phyloP scores from a whole-genome alignment of 2,797 vertebrate genomes.

The Linurgus olivaceus region DNA sequence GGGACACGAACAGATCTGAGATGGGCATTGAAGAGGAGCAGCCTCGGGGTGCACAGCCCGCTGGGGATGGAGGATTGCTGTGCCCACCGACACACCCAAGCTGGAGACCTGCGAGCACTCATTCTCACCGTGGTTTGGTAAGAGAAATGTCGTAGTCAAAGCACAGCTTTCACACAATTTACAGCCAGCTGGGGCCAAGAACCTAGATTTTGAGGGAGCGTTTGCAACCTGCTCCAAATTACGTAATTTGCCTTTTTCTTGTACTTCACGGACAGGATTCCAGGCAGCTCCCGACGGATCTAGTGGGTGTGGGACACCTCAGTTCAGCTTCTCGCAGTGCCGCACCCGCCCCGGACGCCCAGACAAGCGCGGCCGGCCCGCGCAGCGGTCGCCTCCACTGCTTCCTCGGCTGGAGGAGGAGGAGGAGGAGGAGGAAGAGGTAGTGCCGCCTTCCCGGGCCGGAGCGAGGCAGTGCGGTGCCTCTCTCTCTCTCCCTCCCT shows the following conservation, averaged over 20 bases:
- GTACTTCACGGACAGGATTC: background rate
- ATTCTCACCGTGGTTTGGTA: too few relatives aligned
- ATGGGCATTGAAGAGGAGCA: background rate
- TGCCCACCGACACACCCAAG: rapidly evolving
- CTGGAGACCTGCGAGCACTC: rapidly evolving
- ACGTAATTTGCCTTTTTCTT: background rate
- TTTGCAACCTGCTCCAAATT: background rate
- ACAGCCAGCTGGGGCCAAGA: background rate
- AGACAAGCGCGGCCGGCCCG: background rate
- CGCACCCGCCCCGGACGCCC: background rate
- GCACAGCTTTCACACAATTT: background rate
- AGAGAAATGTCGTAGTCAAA: background rate
- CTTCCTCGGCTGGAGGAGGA: background rate
- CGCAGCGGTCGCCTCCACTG: background rate
- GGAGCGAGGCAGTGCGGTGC: background rate
- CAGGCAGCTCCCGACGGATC: background rate
- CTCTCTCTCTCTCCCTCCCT: background rate
- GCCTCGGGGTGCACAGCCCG: background rate
- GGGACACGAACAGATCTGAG: rapidly evolving
- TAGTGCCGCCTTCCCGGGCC: background rate
- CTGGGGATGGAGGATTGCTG: rapidly evolving
- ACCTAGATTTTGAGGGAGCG: background rate
- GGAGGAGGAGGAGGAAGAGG: background rate
- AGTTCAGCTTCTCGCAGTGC: background rate
- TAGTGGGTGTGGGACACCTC: background rate